Conservation (phyloP, 2,797 vertebrate species). For the Sebastes kiyomatsui region DNA sequence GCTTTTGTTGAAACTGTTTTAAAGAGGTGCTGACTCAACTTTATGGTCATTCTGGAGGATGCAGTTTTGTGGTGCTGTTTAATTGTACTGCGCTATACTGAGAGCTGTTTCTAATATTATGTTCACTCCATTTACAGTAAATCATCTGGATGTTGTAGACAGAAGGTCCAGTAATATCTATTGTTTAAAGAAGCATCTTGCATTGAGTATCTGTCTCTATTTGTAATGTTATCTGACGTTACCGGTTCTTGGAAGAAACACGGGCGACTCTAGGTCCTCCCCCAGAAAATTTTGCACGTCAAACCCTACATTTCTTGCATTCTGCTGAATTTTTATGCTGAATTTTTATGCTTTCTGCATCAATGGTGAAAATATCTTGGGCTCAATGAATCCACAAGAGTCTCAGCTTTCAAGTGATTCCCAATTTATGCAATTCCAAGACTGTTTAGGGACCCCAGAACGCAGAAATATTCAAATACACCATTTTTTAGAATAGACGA, state of each 20-base stretch:
- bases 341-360: too few species aligned
- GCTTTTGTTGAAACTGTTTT: neutral
- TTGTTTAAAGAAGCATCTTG: neutral
- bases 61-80: neutral
- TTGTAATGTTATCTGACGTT: neutral
- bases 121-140: neutral
- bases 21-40: constrained; percentile 1
- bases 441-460: too few species aligned
- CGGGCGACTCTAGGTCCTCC: too few species aligned
- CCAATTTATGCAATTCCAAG: too few species aligned
- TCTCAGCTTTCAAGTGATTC: too few species aligned
- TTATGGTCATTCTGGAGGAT: neutral
- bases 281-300: accelerated
- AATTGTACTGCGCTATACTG: neutral
- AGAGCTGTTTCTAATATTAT: neutral
- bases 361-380: too few species aligned
- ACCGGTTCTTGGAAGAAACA: neutral
- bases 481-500: too few species aligned
- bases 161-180: neutral
- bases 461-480: too few species aligned
- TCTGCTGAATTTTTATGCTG: too few species aligned
- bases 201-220: neutral
- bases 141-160: neutral
- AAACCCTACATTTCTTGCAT: too few species aligned
- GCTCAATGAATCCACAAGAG: too few species aligned